A percentile compares a stretch with the other conserved stretches of the same genome.
Conservation (phyloP, 2,797 vertebrate genomes). For the Myotis daubentonii region DNA sequence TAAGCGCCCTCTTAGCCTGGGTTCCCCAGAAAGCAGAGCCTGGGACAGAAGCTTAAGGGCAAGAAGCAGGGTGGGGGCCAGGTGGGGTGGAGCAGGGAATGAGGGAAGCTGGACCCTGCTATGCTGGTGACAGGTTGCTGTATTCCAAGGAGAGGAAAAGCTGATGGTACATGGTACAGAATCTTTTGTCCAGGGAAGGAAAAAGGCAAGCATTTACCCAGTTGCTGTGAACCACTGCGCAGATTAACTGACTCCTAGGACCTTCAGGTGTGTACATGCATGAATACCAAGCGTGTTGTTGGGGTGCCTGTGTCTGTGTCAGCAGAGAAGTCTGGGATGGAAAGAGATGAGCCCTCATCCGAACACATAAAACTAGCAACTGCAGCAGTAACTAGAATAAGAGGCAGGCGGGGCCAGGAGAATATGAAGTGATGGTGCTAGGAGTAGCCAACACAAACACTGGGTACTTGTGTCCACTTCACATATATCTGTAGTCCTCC, state of each 20-base stretch:
- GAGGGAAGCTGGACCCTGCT: not conserved
- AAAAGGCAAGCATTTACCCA: not conserved
- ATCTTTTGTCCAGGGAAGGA: not conserved
- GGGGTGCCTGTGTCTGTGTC: not conserved
- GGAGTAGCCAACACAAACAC: not conserved
- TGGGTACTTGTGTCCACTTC: not conserved
- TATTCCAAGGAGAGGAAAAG: not conserved
- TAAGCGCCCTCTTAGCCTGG: not conserved
- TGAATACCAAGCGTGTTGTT: not conserved
- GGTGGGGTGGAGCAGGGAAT: not conserved
- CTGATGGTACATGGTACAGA: not conserved
- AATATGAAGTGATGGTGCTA: not conserved
- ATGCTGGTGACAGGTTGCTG: not conserved
- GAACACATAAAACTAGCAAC: not conserved
- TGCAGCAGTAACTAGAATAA: not conserved
- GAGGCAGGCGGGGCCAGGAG: no score
- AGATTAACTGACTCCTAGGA: not conserved
- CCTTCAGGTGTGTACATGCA: not conserved
- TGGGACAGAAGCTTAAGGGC: not conserved
- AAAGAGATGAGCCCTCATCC: not conserved
- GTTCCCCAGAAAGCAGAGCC: not conserved
- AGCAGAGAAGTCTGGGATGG: not conserved
- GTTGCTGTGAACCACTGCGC: not conserved
- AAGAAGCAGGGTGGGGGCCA: not conserved
- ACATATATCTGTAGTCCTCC: not conserved